Percentiles rank a stretch among this genome's conserved stretches.
Evolutionary conservation across 2,888 invertebrate species (phyloP).

Genomic region (Athalia cordata): DNA sequence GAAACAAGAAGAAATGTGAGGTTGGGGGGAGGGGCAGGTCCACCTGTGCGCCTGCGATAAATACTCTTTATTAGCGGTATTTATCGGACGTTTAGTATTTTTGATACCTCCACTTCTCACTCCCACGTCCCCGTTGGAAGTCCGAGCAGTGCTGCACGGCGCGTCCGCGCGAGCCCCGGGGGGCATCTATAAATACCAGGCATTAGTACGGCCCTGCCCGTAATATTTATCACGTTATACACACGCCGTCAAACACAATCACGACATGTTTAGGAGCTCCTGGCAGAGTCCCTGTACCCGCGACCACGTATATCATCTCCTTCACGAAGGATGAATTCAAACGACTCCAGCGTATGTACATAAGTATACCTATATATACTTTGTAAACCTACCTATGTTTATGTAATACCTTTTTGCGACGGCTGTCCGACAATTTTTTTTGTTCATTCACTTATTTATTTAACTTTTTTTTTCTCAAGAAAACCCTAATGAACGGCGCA

Average conservation of each 20-base stretch:
- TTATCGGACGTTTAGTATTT: slow-evolving; percentile 40
- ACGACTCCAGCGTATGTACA: not conserved
- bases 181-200: slow-evolving; percentile 39
- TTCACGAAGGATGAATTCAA: slow-evolving; percentile 31
- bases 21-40: slow-evolving; percentile 6
- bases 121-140: slow-evolving; percentile 38
- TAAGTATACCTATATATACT: not conserved
- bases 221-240: slow-evolving; percentile 43
- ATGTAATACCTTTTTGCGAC: slow-evolving; percentile 12
- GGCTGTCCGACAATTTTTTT: not conserved
- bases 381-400: not conserved
- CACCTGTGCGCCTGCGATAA: slow-evolving; percentile 34
- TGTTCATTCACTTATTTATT: not conserved
- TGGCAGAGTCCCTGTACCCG: slow-evolving; percentile 3
- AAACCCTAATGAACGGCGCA: slow-evolving; percentile 29
- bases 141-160: not conserved
- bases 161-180: slow-evolving; percentile 39
- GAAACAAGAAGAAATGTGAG: slow-evolving; percentile 2
- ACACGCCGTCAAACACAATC: slow-evolving; percentile 43
- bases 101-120: slow-evolving; percentile 39
- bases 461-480: not conserved
- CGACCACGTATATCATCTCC: slow-evolving; percentile 37
- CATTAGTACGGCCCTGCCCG: slow-evolving; percentile 39
- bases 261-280: slow-evolving; percentile 43
- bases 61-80: slow-evolving; percentile 41